Evolutionary conservation across 2,888 invertebrate genomes (phyloP).

Genomic region (Scaptomyza cyrtandrae): DNA sequence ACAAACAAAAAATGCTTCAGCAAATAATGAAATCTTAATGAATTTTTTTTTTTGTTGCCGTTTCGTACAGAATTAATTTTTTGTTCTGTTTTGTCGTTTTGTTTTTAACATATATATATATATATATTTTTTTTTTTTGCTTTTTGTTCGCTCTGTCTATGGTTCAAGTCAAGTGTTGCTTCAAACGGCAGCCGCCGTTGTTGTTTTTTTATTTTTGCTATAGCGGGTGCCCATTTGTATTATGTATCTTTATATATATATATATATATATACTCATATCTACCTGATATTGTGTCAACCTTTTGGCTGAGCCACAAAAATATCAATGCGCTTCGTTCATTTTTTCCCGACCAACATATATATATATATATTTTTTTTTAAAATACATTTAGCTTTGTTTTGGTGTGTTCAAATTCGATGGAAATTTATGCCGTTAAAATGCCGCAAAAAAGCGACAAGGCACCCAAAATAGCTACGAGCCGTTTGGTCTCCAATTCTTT

Average conservation of each 20-base stretch:
- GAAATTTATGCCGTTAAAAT: constrained; percentile 80
- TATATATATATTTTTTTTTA: constrained; percentile 1
- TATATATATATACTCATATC: constrained; percentile 44
- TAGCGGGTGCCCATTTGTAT: constrained; percentile 34
- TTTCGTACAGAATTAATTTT: constrained; percentile 13
- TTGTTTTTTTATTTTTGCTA: neutral
- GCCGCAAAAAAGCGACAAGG: constrained; percentile 53
- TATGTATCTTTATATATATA: constrained; percentile 22
- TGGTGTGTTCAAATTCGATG: constrained; percentile 71
- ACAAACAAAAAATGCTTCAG: constrained; percentile 29
- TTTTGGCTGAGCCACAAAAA: constrained; percentile 56
- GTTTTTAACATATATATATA: constrained; percentile 7
- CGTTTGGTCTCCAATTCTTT: constrained; percentile 9
- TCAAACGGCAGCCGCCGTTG: constrained; percentile 67
- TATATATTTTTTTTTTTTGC: neutral
- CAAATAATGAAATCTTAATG: constrained; percentile 74
- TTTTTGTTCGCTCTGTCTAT: constrained; percentile 29
- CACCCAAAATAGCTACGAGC: constrained; percentile 49
- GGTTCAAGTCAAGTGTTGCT: constrained; percentile 68
- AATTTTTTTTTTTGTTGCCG: constrained; percentile 49
- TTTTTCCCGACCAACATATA: no score
- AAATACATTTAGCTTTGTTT: constrained; percentile 18
- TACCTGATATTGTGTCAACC: constrained; percentile 78
- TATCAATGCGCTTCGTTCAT: constrained; percentile 43
- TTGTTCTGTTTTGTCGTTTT: constrained; percentile 9